Evolutionary conservation across 1,140 invertebrate species (phyloP), one percentile per base, ranked within the genome.

Genomic region (Proales similis): DNA sequence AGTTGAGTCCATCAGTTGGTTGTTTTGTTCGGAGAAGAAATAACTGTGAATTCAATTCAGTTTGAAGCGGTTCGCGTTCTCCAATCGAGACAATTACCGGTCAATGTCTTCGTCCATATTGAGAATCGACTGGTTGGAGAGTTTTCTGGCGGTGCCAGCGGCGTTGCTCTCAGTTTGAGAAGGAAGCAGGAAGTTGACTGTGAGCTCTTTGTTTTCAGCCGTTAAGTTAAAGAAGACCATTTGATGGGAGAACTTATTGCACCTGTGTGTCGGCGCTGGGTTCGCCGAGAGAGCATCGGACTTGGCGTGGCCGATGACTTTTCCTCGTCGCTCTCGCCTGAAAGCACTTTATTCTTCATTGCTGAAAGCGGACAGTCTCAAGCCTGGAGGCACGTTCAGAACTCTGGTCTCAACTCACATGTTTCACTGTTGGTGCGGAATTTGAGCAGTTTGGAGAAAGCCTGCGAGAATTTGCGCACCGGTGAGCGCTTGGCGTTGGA

Each of bases 71-170:
- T 39, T 14, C 20, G 36, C 4, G 36, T 39, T 39, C 20, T n/a
- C n/a, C n/a, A n/a, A 39, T 39, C 7, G 24, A 22, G 20, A 29
- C 14, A 57, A 22, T 19, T 57, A 57, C 32, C 53, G 32, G 17
- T 61, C 57, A 5, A 61, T 61, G 17, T 61, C 57, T 30, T 61
- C 57, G 22, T 61, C 57, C 14, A 57, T 57, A 14, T 57, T 42
- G n/a, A 36, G 9, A 9, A 36, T 14, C 9, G 33, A 36, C 9
- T 57, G 39, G 2, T 4, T 6, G 30, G 51, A 57, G 19, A 42
- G 30, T 19, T 61, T 46, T n/a, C 57, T 29, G 12, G 39, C 45
- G 32, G 39, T 46, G 24, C 29, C 20, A 19, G 2, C 3, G 26
- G 29, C n/a, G 32, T 45, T 0, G 42, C n/a, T 30, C 47, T 61